Conservation (phyloP, 2,113 vertebrate species). For the Microcebus jonahi region DNA sequence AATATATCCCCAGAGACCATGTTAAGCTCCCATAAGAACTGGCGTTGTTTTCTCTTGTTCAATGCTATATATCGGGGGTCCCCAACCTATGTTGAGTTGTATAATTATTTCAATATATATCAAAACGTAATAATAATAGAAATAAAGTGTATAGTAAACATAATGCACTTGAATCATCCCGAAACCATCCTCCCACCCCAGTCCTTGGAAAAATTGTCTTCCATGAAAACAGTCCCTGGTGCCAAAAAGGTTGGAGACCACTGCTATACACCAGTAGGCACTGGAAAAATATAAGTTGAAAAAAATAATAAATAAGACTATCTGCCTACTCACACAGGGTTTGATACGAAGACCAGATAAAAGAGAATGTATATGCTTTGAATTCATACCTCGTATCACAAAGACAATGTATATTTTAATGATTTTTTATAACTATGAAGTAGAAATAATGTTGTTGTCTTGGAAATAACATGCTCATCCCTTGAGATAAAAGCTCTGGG, state of each 20-base stretch:
- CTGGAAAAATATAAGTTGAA: not conserved
- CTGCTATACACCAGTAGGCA: not conserved
- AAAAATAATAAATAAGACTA: not conserved
- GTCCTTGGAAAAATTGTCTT: too few species aligned
- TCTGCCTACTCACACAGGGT: not conserved
- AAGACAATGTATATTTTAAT: not conserved
- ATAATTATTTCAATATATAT: too few species aligned
- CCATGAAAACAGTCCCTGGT: too few species aligned
- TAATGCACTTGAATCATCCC: too few species aligned
- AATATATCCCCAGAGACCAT: not conserved
- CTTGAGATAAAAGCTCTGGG: slow-evolving; percentile 35
- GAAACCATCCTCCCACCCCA: too few species aligned
- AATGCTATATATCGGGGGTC: not conserved
- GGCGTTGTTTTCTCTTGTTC: not conserved
- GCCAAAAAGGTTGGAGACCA: too few species aligned
- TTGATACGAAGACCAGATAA: not conserved
- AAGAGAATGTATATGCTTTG: not conserved
- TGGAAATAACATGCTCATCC: slow-evolving; percentile 21
- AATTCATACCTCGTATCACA: not conserved
- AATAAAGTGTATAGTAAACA: too few species aligned
- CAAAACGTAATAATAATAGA: too few species aligned
- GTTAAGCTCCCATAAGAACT: not conserved
- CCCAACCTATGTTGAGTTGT: too few species aligned
- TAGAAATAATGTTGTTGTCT: slow-evolving; percentile 17
- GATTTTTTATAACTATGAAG: slow-evolving; percentile 12